Evolutionary conservation across 2,888 invertebrate species (phyloP), one percentile per base, ranked within the genome.

Genomic region (Chironomus tentans): DNA sequence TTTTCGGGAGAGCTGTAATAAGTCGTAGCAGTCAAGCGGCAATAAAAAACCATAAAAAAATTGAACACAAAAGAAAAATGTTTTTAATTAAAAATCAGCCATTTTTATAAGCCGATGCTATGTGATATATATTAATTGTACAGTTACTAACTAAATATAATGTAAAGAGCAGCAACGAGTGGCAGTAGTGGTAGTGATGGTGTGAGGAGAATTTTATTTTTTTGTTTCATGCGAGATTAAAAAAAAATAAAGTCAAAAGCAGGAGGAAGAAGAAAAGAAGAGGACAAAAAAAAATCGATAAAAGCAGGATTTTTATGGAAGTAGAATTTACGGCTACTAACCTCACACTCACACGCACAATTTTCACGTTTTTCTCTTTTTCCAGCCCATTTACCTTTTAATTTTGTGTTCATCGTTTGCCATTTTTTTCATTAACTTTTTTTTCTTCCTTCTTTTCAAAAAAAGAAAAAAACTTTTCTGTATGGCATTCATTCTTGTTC

Each of bases 41-140:
- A 56, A 56, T 56, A 18, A 68, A 46, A 68, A 68, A 46, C 46
- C 46, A 68, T 38, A 68, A 62, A 38, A 68, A 38, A 68, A 68
- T 38, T 38, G 68, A 18, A 38, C 21, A 65, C 28, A 68, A 24
- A 38, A 38, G 38, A n/a, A 68, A 46, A 68, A 68, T 68, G 68
- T 68, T 68, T 68, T 68, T 68, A 68, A 68, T 68, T 68, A 68
- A 68, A 68, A 68, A 68, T 68, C 28, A 46, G 68, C 68, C 68
- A 68, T 68, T 38, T 68, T 65, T 56, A 56, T 65, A 65, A 24
- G 12, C 65, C 22, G 65, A 65, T 24, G 65, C 65, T 24, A 22
- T 24, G 65, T 24, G 65, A 65, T 56, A 56, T 56, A 56, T 56
- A 56, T 56, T 18, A 56, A 38, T 38, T 38, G 38, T 38, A 38